Evolutionary conservation across 2,797 vertebrate genomes (phyloP).

Genomic region (Darevskia nairensis): DNA sequence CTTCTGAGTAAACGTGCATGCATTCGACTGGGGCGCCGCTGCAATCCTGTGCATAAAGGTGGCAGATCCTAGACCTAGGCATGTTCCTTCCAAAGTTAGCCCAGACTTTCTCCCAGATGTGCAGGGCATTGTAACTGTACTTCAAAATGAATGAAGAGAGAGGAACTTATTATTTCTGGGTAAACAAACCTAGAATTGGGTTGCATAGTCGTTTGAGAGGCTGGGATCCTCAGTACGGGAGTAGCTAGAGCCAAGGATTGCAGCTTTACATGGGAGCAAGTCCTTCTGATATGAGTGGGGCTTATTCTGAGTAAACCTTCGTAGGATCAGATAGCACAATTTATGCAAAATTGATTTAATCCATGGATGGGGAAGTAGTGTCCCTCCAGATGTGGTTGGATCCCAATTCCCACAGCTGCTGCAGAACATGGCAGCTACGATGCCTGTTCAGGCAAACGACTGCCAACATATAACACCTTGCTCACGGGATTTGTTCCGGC

Average conservation of each 20-base stretch:
- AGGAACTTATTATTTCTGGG: background rate
- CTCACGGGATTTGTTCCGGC: no score
- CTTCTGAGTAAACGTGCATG: background rate
- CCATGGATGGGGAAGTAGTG: no score
- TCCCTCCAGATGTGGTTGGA: no score
- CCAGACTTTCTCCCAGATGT: background rate
- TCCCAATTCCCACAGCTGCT: no score
- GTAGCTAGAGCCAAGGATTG: background rate
- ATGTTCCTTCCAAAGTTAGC: background rate
- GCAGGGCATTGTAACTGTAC: background rate
- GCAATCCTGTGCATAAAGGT: background rate
- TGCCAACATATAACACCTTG: no score
- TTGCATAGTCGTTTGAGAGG: background rate
- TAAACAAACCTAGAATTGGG: background rate
- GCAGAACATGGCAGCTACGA: no score
- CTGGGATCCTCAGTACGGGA: background rate
- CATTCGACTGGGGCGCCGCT: background rate
- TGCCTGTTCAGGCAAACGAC: no score
- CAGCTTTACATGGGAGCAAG: background rate
- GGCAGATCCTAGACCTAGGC: background rate
- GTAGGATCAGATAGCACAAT: background rate
- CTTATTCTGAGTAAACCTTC: background rate
- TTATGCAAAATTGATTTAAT: background rate
- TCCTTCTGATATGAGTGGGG: background rate
- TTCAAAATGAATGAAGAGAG: background rate